Evolutionary conservation across 2,797 vertebrate species (phyloP).

Genomic region (Hoplostethus atlanticus): DNA sequence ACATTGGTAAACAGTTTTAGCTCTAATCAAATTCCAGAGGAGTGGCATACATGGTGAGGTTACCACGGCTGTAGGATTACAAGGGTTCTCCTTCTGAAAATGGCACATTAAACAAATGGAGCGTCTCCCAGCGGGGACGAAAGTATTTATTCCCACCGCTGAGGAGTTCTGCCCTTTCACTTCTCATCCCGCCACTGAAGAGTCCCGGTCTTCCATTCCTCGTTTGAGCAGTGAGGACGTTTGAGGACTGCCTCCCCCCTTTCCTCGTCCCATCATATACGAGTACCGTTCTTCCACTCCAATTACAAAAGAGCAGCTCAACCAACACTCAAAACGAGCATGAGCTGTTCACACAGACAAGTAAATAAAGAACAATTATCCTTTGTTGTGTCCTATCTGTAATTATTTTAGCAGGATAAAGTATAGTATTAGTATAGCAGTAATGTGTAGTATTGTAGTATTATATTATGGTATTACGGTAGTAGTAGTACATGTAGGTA

Average conservation of each 20-base stretch:
- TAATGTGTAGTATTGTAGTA: no score
- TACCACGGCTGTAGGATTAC: constrained; percentile 69
- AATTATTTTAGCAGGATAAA: no score
- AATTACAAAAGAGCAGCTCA: not conserved
- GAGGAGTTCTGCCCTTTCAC: constrained; percentile 74
- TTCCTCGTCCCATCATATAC: not conserved
- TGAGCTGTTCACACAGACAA: not conserved
- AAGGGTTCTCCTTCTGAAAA: constrained; percentile 69
- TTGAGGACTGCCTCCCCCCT: not conserved
- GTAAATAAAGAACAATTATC: no score
- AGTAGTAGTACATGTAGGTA: no score
- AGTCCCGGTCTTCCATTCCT: not conserved
- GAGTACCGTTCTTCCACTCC: not conserved
- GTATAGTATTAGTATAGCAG: no score
- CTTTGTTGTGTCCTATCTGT: no score
- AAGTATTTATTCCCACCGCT: constrained; percentile 72
- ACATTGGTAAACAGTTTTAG: constrained; percentile 83
- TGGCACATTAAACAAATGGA: constrained; percentile 81
- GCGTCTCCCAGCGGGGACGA: constrained; percentile 70
- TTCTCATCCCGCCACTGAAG: constrained; percentile 44
- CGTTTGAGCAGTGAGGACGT: not conserved
- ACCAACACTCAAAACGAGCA: not conserved
- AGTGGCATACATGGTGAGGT: constrained; percentile 65
- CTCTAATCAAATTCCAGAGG: constrained; percentile 81
- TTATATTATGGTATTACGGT: no score